Conservation (phyloP, 2,113 vertebrate genomes). For the Alaudala cheleensis region DNA sequence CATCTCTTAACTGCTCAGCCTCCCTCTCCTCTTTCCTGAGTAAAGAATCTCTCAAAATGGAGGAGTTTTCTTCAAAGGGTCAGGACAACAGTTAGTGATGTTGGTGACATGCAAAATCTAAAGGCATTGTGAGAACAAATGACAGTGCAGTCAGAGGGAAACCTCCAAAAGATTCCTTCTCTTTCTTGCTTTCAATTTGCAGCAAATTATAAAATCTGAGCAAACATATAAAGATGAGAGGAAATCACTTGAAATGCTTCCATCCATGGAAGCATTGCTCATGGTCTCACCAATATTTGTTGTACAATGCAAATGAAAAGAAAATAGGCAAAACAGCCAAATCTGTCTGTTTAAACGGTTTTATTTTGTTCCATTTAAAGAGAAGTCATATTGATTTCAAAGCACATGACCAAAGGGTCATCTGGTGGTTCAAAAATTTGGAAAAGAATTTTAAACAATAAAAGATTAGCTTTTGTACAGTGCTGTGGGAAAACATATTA, state of each 20-base stretch:
- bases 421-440: conserved; percentile 15
- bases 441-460: not conserved
- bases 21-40: not conserved
- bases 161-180: not conserved
- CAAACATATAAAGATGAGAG: conserved; percentile 25
- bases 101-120: not conserved
- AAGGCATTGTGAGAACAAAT: not conserved
- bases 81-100: not conserved
- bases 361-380: not conserved
- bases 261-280: not conserved
- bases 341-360: not conserved
- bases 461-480: not conserved
- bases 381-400: conserved; percentile 3
- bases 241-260: conserved; percentile 53
- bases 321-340: not conserved
- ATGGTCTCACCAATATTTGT: conserved; percentile 1
- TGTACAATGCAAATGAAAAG: not conserved
- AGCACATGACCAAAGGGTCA: not conserved
- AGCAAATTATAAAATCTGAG: conserved; percentile 17
- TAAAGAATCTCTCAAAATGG: not conserved
- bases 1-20: not conserved
- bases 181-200: conserved; percentile 31
- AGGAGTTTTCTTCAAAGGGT: not conserved
- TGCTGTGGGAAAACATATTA: not conserved
- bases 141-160: not conserved